Percentiles rank a stretch among this genome's conserved stretches.
These are phyloP conservation scores for Bubo blakistoni DNA, from an alignment of 2,113 vertebrate species.

Conservation along the genomic window DNA sequence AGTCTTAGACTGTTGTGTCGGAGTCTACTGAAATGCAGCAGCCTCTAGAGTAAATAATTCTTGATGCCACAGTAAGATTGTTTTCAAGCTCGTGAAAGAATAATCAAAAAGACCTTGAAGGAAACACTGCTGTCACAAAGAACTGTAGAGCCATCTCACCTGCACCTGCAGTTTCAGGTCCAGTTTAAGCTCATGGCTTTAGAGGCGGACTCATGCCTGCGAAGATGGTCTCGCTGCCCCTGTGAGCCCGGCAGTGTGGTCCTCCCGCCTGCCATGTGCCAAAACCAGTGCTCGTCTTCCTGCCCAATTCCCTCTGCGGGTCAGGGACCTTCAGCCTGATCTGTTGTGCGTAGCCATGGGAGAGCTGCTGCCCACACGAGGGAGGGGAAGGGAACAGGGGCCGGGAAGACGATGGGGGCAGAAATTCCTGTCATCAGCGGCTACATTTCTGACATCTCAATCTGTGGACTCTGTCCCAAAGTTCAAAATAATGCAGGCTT, in stretches of 20 bases:
- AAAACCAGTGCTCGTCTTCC: not conserved
- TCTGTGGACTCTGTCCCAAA: not conserved
- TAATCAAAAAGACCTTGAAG: not conserved
- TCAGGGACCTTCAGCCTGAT: not conserved
- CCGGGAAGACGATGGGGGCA: not conserved
- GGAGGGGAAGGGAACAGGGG: not conserved
- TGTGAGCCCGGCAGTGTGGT: not conserved
- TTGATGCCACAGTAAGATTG: not conserved
- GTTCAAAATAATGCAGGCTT: not conserved
- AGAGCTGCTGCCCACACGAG: not conserved
- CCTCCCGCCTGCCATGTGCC: not conserved
- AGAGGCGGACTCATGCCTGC: not conserved
- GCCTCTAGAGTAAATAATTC: not conserved
- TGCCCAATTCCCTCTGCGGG: too few relatives aligned
- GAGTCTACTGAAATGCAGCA: not conserved
- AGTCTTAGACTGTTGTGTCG: accelerated
- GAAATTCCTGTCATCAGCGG: not conserved
- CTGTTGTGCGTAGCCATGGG: accelerated
- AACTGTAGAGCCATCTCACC: not conserved
- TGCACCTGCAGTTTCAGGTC: not conserved
- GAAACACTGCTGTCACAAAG: not conserved
- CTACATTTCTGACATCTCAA: not conserved
- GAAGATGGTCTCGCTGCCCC: not conserved
- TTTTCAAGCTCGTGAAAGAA: not conserved
- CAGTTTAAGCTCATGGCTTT: not conserved